Evolutionary conservation across 2,797 vertebrate species (phyloP).

Genomic region (Linurgus olivaceus): DNA sequence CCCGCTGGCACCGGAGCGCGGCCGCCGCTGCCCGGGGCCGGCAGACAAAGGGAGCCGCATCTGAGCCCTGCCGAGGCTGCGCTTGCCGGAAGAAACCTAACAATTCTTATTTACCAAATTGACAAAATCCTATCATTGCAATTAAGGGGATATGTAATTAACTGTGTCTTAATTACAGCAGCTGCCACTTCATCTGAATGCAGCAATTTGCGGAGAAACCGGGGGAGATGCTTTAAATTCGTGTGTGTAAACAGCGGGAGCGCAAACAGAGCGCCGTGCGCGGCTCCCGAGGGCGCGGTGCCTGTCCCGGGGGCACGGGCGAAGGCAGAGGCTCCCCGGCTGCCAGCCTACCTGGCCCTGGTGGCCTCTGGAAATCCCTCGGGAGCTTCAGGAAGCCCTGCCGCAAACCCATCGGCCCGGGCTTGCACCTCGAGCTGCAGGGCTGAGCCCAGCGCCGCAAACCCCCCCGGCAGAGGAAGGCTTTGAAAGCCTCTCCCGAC

Average conservation of each 20-base stretch:
- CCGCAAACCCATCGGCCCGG: fast-evolving
- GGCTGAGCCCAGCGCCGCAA: neutral
- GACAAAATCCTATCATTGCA: constrained; percentile 80
- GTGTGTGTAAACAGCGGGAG: constrained; percentile 73
- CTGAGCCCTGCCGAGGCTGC: neutral
- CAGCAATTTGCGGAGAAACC: constrained; percentile 76
- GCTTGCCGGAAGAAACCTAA: constrained; percentile 71
- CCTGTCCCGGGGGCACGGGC: neutral
- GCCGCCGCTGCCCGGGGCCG: neutral
- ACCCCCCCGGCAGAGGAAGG: fast-evolving
- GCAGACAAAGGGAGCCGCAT: neutral
- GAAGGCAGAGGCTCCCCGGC: fast-evolving
- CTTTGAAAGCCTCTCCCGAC: neutral
- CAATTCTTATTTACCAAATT: constrained; percentile 80
- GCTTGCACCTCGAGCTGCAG: neutral
- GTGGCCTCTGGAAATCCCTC: neutral
- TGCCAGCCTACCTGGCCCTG: fast-evolving
- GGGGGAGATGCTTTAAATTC: constrained; percentile 71
- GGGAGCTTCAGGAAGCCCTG: neutral
- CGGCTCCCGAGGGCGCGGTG: neutral
- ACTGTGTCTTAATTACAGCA: constrained; percentile 82
- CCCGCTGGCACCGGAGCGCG: neutral
- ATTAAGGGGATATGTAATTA: constrained; percentile 81
- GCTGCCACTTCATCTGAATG: constrained; percentile 79
- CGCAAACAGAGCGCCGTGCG: constrained; percentile 9